These are phyloP conservation scores for Hydrophis major DNA, from an alignment of 2,797 vertebrate species.

Conservation along the genomic window DNA sequence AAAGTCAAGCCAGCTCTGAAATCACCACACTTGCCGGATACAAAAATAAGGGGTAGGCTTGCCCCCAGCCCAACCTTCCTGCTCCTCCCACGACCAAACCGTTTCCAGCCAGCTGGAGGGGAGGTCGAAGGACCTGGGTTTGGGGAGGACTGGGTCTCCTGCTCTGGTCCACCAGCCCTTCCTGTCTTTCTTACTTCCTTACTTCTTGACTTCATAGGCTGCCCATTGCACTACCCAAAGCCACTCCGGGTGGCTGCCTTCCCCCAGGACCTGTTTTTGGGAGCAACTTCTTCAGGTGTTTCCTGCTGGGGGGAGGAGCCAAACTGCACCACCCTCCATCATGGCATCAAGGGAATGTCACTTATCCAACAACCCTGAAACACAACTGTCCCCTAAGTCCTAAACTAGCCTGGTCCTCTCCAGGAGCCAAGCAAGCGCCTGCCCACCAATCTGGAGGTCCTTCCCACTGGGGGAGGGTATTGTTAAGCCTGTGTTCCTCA, in stretches of 20 bases:
- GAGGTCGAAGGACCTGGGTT: neutral
- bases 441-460: neutral
- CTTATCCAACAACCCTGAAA: neutral
- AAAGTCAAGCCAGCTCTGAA: too few relatives aligned
- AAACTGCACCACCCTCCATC: neutral
- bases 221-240: too few relatives aligned
- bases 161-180: neutral
- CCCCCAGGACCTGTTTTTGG: neutral
- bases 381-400: neutral
- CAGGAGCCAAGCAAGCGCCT: neutral
- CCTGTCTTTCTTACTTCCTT: too few relatives aligned
- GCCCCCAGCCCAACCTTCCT: too few relatives aligned
- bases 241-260: neutral
- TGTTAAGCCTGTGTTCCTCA: too few relatives aligned
- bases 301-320: neutral
- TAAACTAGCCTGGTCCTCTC: neutral
- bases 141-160: neutral
- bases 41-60: too few relatives aligned
- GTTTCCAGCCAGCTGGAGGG: neutral
- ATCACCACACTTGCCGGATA: too few relatives aligned
- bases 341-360: neutral
- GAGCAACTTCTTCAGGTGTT: neutral
- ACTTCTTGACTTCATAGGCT: too few relatives aligned
- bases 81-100: too few relatives aligned
- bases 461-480: neutral